Percentiles rank a stretch among this genome's conserved stretches.
phyloP scores from a whole-genome alignment of 1,140 invertebrate genomes.

The Lethrus apterus region DNA sequence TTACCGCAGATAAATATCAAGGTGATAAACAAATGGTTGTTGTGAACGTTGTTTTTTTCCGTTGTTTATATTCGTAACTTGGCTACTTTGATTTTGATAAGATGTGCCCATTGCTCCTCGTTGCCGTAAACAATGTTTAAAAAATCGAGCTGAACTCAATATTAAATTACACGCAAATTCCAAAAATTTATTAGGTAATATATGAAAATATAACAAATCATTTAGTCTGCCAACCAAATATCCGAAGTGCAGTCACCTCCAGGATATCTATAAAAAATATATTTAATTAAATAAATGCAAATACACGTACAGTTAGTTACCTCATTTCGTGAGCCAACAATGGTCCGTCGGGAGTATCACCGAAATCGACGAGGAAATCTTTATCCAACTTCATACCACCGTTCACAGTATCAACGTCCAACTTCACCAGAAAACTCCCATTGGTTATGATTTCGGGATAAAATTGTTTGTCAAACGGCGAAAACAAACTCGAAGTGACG shows the following conservation, averaged over 20 bases:
- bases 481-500: slow-evolving; percentile 84
- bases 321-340: slow-evolving; percentile 92
- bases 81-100: no score
- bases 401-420: slow-evolving; percentile 75
- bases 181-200: no score
- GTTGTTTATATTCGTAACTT: no score
- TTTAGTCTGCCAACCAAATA: slow-evolving; percentile 78
- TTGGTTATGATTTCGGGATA: slow-evolving; percentile 45
- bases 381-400: slow-evolving; percentile 84
- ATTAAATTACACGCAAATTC: no score
- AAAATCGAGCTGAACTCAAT: no score
- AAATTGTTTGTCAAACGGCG: slow-evolving; percentile 83
- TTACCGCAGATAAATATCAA: no score
- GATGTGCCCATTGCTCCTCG: no score
- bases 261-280: slow-evolving; percentile 73
- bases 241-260: slow-evolving; percentile 96
- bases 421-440: slow-evolving; percentile 73
- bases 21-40: no score
- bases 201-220: no score
- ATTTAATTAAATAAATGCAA: slow-evolving; percentile 16
- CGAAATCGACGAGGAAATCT: slow-evolving; percentile 90
- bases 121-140: no score
- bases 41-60: no score
- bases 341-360: slow-evolving; percentile 78
- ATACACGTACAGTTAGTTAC: no score